Conservation (phyloP, 2,888 invertebrate genomes). For the Folsomia manolachei region DNA sequence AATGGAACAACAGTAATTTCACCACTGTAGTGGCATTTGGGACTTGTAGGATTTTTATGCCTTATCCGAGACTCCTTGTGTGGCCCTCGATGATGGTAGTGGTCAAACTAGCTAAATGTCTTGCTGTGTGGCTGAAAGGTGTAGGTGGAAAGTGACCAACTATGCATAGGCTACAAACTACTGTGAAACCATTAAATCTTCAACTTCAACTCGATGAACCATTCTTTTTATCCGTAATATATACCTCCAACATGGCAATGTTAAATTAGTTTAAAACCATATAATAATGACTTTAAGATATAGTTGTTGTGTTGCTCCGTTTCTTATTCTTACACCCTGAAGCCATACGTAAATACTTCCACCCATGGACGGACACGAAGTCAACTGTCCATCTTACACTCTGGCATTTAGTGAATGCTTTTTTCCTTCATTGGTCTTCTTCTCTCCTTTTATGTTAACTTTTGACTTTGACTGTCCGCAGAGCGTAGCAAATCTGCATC, state of each 20-base stretch:
- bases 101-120: conserved; percentile 34
- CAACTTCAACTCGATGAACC: too few species aligned
- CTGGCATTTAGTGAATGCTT: too few species aligned
- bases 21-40: neutral
- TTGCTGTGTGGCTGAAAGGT: conserved; percentile 44
- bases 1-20: neutral
- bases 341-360: neutral
- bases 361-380: neutral
- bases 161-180: neutral
- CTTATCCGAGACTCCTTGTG: conserved; percentile 28
- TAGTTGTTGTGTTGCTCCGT: neutral
- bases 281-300: conserved; percentile 20
- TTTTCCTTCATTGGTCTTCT: neutral
- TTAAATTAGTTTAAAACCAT: conserved; percentile 24
- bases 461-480: neutral
- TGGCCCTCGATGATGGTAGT: conserved; percentile 32
- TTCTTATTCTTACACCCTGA: too few species aligned
- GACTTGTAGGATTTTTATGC: neutral
- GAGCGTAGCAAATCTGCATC: neutral
- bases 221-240: neutral
- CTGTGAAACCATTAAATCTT: neutral
- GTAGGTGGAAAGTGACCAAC: conserved; percentile 29
- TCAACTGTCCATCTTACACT: neutral
- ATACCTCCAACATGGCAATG: conserved; percentile 8
- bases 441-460: neutral